Conservation (phyloP, 92 coral and sea anemone genomes). For the Actinostola sp. region DNA sequence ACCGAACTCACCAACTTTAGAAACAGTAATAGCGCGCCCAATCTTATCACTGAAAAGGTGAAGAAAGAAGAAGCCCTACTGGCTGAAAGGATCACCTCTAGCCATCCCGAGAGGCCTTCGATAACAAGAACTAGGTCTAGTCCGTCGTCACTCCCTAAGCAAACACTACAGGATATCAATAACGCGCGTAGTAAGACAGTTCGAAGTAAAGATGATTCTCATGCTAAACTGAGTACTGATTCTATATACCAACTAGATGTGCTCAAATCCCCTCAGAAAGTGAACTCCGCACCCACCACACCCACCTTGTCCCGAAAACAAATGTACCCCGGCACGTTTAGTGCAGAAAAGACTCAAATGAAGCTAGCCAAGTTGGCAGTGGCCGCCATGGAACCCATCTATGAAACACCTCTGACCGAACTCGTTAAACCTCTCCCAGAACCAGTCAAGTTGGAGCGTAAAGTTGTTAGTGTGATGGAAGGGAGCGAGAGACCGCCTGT, state of each 20-base stretch:
- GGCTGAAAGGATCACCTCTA: conserved; percentile 81
- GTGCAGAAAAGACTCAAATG: conserved; percentile 80
- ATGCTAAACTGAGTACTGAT: conserved; percentile 69
- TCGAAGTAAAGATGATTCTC: conserved; percentile 44
- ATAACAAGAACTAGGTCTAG: conserved; percentile 35
- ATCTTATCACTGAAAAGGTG: conserved; percentile 74
- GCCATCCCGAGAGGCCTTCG: conserved; percentile 51
- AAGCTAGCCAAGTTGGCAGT: conserved; percentile 79
- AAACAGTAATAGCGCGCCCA: conserved; percentile 96
- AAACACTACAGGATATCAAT: neutral
- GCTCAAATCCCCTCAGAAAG: conserved; percentile 47
- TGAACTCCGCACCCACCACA: conserved; percentile 71
- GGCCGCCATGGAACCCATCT: conserved; percentile 88
- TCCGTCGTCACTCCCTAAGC: conserved; percentile 35
- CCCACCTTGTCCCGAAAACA: conserved; percentile 66
- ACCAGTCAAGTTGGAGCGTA: conserved; percentile 51
- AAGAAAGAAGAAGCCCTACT: conserved; percentile 84
- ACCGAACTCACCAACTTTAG: conserved; percentile 72
- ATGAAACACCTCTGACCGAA: conserved; percentile 74
- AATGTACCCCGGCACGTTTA: conserved; percentile 52
- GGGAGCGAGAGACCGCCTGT: conserved; percentile 33
- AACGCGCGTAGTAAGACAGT: conserved; percentile 31
- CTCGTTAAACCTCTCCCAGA: conserved; percentile 47
- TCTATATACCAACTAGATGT: conserved; percentile 56
- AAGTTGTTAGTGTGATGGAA: conserved; percentile 18